Base-by-base conservation (phyloP, 2,888 invertebrate species). In the Hirtodrosophila alboralis region DNA sequence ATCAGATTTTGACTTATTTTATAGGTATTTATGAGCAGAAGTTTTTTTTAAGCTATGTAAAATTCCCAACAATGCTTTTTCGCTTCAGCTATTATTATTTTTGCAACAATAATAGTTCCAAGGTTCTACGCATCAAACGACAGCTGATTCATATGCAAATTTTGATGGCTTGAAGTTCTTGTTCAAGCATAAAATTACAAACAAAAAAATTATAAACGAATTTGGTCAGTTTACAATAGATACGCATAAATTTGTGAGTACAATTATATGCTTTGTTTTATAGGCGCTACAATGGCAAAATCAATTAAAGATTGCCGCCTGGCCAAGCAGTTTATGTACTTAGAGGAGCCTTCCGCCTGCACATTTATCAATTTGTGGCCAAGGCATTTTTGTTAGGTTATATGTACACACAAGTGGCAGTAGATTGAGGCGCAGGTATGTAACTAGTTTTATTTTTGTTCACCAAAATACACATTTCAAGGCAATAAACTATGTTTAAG, bases 401-500 rank as follows among this genome's bases (percentile, higher is more conserved):
- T 30, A n/a, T n/a, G n/a, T n/a, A n/a, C n/a, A n/a, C n/a, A n/a
- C n/a, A n/a, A n/a, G 60, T 36, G 51, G 37, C 33, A 30, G 28
- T 38, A 30, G 30, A 43, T 51, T 18, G 38, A 43, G 43, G 36
- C 37, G 18, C 70, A 78, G 71, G 49, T 59, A 64, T 48, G 68
- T 61, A 81, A 79, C 83, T 64, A 45, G 77, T 77, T 77, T 77
- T 23, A 23, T 23, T 18, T 18, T 23, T 23, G 6, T 1, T 65
- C 54, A 52, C 59, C 58, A 38, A 62, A 78, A 66, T 60, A 59
- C 51, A 74, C 57, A 37, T 66, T 79, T 85, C 85, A 78, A 79
- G 83, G 79, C 79, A 84, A 79, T 81, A 81, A 81, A 80, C 54
- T 74, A 48, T 58, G 57, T 57, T 66, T 54, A 43, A 33, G n/a